Evolutionary conservation across 2,888 invertebrate genomes (phyloP), one percentile per base, ranked within the genome.

Genomic region (Melipona bicolor): DNA sequence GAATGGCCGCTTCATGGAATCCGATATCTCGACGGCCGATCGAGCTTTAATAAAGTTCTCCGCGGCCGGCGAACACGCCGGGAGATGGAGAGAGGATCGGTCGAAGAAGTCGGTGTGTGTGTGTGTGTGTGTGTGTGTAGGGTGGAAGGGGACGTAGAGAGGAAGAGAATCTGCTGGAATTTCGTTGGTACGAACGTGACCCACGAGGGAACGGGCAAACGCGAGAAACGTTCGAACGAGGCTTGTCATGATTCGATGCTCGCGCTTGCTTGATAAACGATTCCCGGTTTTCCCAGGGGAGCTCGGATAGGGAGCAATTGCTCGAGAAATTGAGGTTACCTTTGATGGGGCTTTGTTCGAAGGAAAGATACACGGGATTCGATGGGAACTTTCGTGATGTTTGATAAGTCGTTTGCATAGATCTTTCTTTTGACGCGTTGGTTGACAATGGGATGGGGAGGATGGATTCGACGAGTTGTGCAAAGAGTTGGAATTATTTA

Each of bases 31-130:
- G 78, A 78, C 67, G 88, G 86, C 91, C 90, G 91, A 92, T 92
- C 92, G 89, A 90, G 90, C 88, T 91, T 91, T 92, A 92, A 92
- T 92, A 92, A 92, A 92, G 92, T 92, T 91, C 91, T 91, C 88
- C 81, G 68, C 84, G 59, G 21, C 64, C 64, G 70, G 43, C 43
- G 43, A 61, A 52, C 77, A n/a, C 21, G 36, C 5, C 50, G 36
- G 3, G 32, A n/a, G 69, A n/a, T 19, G 32, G 49, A 4, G 59
- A 19, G 52, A 27, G 52, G 19, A 43, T 15, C 49, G 50, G 27
- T 15, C 43, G 43, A 43, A 43, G 43, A 43, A 43, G 43, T 43
- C 43, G 43, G 1, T 9, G 43, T 32, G 32, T 32, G 32, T 32
- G 32, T 32, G 32, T 32, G 32, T 32, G 32, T 32, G 32, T 32